Conservation (phyloP, 2,113 vertebrate species). For the Sturnira hondurensis region DNA sequence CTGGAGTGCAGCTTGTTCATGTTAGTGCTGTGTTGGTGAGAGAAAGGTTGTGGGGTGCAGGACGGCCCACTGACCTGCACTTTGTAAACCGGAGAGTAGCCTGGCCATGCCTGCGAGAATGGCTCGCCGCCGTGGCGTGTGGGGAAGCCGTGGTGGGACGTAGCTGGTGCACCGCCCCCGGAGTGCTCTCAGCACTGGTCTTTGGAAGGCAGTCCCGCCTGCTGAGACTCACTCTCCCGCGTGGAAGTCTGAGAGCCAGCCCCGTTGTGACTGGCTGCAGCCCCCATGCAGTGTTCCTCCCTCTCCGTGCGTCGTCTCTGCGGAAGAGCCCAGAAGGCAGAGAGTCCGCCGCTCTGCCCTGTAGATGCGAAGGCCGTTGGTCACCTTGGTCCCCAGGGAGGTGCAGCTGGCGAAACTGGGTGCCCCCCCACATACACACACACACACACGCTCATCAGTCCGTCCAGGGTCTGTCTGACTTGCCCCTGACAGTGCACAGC, state of each 20-base stretch:
- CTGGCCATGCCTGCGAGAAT: background rate
- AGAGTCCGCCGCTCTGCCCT: background rate
- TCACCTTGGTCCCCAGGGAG: background rate
- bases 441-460: too few relatives aligned
- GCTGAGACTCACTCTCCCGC: background rate
- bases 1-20: background rate
- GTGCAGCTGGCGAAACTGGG: background rate
- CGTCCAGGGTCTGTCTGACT: background rate
- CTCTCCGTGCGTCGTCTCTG: background rate
- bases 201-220: background rate
- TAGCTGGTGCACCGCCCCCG: background rate
- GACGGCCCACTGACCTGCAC: background rate
- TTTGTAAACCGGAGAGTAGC: background rate
- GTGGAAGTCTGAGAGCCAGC: background rate
- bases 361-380: accelerated
- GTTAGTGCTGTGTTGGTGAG: background rate
- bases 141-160: background rate
- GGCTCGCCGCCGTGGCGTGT: too few relatives aligned
- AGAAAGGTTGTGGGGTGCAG: background rate
- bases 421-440: too few relatives aligned
- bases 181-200: accelerated
- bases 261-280: too few relatives aligned
- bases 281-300: background rate
- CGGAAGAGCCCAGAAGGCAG: background rate
- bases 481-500: background rate